Evolutionary conservation across 2,888 invertebrate genomes (phyloP), one percentile per base, ranked within the genome.

Genomic region (Drosophila pseudotakahashii): DNA sequence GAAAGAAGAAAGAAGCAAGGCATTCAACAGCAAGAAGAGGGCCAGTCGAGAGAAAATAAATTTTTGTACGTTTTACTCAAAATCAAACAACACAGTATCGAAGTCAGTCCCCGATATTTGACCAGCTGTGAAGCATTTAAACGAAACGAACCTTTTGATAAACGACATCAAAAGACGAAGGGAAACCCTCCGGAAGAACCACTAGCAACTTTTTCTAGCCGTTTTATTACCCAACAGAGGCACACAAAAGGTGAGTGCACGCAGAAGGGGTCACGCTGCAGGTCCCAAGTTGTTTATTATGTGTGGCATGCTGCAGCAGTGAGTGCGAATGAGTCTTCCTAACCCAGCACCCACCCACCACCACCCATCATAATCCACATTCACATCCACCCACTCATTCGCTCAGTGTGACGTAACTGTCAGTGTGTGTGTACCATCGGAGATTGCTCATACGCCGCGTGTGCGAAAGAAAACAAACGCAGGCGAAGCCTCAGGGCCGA

Each of bases 371-470:
- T 26, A 4, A 26, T 4, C 26, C 26, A 26, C 26, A 26, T 36
- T 37, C 48, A 23, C 30, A 16, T 36, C 7, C 50, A n/a, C 60
- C 61, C 61, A 50, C 48, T 41, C 62, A 63, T 42, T 34, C 41
- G 16, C 34, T 10, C 39, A 11, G 16, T 70, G 70, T 70, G 61
- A 66, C 53, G 61, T 57, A 51, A 77, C 82, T 66, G 58, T 54
- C 34, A 47, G 39, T 50, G 50, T 57, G 48, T 53, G 44, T 52
- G 60, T 57, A 26, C 66, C 57, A 57, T 44, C 51, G 9, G 32
- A 62, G 58, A 85, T 84, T 85, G 75, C 88, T 85, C 82, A 88
- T 85, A 85, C 82, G 88, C 77, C 74, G 71, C 69, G 60, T 74
- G 53, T 64, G 45, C 68, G 32, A 68, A 74, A 68, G 61, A 79